These are phyloP conservation scores for Lacanobia oleracea DNA, from an alignment of 2,888 invertebrate genomes.

Conservation along the genomic window DNA sequence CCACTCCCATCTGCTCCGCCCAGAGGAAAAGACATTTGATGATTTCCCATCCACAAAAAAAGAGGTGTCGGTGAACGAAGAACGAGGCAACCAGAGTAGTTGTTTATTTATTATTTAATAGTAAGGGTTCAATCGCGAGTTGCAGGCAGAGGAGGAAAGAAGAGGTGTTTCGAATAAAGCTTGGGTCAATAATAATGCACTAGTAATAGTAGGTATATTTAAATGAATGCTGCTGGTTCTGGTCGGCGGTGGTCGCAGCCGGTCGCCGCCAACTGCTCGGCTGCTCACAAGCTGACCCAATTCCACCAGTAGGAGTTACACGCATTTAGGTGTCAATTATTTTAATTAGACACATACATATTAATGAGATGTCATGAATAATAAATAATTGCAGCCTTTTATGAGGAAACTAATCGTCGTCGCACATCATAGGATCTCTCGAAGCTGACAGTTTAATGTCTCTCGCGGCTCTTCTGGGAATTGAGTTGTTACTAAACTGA, in stretches of 20 bases:
- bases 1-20: too few relatives aligned
- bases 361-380: slow-evolving; percentile 59
- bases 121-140: too few relatives aligned
- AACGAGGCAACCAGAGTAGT: too few relatives aligned
- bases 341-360: slow-evolving; percentile 60
- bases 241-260: slow-evolving; percentile 54
- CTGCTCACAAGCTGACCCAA: slow-evolving; percentile 65
- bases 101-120: too few relatives aligned
- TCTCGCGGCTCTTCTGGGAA: slow-evolving; percentile 3
- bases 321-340: slow-evolving; percentile 56
- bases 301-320: slow-evolving; percentile 67
- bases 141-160: background rate
- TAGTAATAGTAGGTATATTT: background rate
- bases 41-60: too few relatives aligned
- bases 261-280: slow-evolving; percentile 64
- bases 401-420: slow-evolving; percentile 33
- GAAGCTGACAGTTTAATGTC: slow-evolving; percentile 28
- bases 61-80: too few relatives aligned
- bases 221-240: slow-evolving; percentile 13
- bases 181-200: slow-evolving; percentile 4
- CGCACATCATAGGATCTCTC: slow-evolving; percentile 10
- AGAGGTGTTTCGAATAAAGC: background rate
- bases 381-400: slow-evolving; percentile 44
- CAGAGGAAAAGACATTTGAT: too few relatives aligned
- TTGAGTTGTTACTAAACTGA: slow-evolving; percentile 9